A percentile compares a stretch with the other conserved stretches of the same genome.
Conservation (phyloP, 1,140 invertebrate species). For the Philotrypesis tridentata region DNA sequence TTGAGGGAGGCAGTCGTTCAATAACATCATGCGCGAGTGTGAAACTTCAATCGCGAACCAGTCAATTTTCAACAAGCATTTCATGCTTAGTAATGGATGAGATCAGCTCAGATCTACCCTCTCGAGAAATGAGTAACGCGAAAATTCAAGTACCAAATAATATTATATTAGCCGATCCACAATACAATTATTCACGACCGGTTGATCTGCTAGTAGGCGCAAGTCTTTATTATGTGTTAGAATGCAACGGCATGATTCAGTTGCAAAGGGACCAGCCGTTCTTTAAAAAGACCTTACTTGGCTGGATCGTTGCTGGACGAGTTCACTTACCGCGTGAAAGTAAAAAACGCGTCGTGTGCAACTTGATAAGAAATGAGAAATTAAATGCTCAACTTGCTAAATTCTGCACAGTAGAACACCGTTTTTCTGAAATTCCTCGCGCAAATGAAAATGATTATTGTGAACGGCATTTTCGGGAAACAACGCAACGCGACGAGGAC, state of each 20-base stretch:
- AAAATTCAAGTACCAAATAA: constrained; percentile 5
- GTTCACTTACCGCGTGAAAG: not conserved
- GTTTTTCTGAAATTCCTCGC: not conserved
- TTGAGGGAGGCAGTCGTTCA: not conserved
- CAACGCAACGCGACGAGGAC: not conserved
- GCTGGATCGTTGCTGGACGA: not conserved
- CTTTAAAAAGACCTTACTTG: constrained; percentile 24
- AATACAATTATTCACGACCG: constrained; percentile 13
- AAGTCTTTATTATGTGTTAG: constrained; percentile 17
- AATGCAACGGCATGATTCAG: constrained; percentile 28
- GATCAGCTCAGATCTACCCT: not conserved
- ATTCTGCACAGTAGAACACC: constrained; percentile 20
- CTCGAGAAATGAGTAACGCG: not conserved
- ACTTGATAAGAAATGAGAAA: not conserved
- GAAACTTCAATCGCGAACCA: constrained; percentile 1
- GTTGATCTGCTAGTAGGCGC: constrained; percentile 37
- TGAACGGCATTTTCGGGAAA: not conserved
- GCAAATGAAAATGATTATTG: not conserved
- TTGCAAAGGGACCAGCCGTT: constrained; percentile 11
- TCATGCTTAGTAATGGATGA: not conserved
- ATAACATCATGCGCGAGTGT: not conserved
- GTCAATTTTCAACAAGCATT: not conserved
- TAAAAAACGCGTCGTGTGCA: not conserved
- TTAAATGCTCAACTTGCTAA: not conserved
- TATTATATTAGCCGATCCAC: constrained; percentile 36